A percentile compares a stretch with the other conserved stretches of the same genome.
Evolutionary conservation across 2,797 vertebrate species (phyloP).

Genomic region (Sebastes taczanowskii): DNA sequence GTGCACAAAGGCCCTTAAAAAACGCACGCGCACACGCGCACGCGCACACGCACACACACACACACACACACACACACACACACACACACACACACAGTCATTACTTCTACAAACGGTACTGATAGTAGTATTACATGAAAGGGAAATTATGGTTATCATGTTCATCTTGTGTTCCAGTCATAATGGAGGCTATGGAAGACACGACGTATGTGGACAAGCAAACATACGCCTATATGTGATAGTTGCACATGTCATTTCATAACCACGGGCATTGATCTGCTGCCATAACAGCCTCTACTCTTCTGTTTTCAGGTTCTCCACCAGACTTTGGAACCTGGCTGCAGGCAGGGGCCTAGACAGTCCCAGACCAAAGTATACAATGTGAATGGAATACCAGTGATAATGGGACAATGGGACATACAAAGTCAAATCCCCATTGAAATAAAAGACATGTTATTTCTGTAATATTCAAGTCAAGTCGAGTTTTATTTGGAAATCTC

Average conservation of each 20-base stretch:
- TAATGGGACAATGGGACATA: too few species aligned
- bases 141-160: background rate
- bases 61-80: too few species aligned
- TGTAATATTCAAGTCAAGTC: too few species aligned
- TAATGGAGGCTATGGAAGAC: background rate
- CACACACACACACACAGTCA: background rate
- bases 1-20: conserved; percentile 92
- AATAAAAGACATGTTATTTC: too few species aligned
- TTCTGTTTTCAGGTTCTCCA: background rate
- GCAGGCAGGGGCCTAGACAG: background rate
- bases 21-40: too few species aligned
- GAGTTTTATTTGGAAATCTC: too few species aligned
- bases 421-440: too few species aligned
- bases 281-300: background rate
- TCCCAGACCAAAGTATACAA: background rate
- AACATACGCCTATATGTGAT: background rate
- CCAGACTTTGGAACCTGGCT: background rate
- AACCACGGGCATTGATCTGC: background rate
- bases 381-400: too few species aligned
- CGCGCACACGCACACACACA: too few species aligned
- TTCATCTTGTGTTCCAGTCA: background rate
- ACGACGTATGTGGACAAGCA: background rate
- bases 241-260: background rate
- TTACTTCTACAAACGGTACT: background rate
- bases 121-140: background rate